Evolutionary conservation across 2,797 vertebrate genomes (phyloP).

Genomic region (Psittacula echo): DNA sequence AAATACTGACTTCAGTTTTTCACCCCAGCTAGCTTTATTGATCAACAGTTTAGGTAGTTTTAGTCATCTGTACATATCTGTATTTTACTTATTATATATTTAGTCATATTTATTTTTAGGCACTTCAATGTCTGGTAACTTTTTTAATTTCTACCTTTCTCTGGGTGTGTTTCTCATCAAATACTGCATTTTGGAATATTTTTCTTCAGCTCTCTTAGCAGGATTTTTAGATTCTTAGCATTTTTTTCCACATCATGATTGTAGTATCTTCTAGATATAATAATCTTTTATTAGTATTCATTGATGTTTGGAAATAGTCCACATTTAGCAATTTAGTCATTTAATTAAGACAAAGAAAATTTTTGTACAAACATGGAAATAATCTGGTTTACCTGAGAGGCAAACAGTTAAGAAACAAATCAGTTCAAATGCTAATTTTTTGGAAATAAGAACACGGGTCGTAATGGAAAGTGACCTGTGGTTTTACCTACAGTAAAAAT

Average conservation of each 20-base stretch:
- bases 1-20: not conserved
- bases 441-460: not conserved
- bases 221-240: not conserved
- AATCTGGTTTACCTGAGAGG: not conserved
- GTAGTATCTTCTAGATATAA: not conserved
- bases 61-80: not conserved
- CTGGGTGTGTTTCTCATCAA: not conserved
- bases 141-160: not conserved
- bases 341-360: not conserved
- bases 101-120: not conserved
- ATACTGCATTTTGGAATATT: not conserved
- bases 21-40: not conserved
- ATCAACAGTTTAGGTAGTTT: not conserved
- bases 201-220: not conserved
- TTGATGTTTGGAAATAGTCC: not conserved
- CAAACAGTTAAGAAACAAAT: not conserved
- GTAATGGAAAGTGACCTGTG: not conserved
- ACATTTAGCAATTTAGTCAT: not conserved
- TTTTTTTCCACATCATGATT: not conserved
- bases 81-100: not conserved
- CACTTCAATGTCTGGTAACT: not conserved
- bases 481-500: conserved; percentile 19
- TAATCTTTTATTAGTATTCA: not conserved
- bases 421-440: not conserved
- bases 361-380: not conserved